These are phyloP conservation scores for Pollenia angustigena DNA, from an alignment of 2,888 invertebrate genomes.

Conservation along the genomic window DNA sequence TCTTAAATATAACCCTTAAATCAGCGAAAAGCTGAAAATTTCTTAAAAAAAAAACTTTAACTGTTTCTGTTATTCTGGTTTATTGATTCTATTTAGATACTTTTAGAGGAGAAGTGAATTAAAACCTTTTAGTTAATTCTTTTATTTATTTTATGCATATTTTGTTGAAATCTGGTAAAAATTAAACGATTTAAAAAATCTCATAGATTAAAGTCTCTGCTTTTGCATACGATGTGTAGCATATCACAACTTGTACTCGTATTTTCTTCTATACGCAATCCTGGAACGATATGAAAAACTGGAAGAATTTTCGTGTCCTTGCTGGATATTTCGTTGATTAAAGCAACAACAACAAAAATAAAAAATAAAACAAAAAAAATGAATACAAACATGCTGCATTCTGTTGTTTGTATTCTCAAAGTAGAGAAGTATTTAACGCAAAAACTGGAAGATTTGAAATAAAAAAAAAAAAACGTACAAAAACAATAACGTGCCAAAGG, in stretches of 20 bases:
- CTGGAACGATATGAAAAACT: constrained; percentile 71
- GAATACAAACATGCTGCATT: constrained; percentile 69
- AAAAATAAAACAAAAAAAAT: constrained; percentile 48
- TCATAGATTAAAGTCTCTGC: constrained; percentile 28
- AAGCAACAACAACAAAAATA: constrained; percentile 29
- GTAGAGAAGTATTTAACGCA: constrained; percentile 66
- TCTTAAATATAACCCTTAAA: no score
- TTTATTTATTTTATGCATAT: no score
- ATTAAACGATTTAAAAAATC: background rate
- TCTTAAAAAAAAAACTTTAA: no score
- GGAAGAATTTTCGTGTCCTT: constrained; percentile 74
- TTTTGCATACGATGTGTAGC: background rate
- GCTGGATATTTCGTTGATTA: constrained; percentile 59
- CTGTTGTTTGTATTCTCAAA: constrained; percentile 69
- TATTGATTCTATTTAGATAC: no score
- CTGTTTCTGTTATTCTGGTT: no score
- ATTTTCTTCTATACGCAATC: constrained; percentile 59
- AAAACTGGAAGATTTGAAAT: constrained; percentile 56
- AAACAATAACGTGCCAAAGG: constrained; percentile 42
- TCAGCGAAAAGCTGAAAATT: no score
- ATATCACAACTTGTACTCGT: constrained; percentile 26
- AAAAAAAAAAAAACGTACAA: constrained; percentile 31
- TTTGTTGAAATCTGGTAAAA: background rate
- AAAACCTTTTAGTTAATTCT: no score
- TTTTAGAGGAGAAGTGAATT: no score